Base-by-base conservation (phyloP, 2,888 invertebrate genomes). In the Stenchaetothrips biformis region DNA sequence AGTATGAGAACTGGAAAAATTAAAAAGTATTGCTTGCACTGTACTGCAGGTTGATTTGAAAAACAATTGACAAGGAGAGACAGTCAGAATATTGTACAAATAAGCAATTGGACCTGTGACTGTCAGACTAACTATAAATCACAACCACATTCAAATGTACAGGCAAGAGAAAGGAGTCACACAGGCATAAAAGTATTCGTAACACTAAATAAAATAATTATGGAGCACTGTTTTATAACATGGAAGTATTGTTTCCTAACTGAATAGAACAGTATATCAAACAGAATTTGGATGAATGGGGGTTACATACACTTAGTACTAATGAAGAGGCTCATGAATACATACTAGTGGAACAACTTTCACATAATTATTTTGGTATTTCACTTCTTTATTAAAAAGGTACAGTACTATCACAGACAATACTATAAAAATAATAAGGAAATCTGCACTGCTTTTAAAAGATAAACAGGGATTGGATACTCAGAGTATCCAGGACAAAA, bases 341-440 rank as follows among this genome's bases (percentile, higher is more conserved):
- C 11, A 6, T 25, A 21, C 37, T 37, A 37, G 37, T 37, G 37
- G 37, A 37, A 37, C 37, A 1, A 25, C 67, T 74, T 25, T 25
- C 67, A 7, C 9, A 37, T 74, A 21, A 21, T 6, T 21, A 74
- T 21, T 25, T 74, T 25, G 67, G 25, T 74, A 74, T 7, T 25
- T 74, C 7, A 74, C 25, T 21, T 74, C 11, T 74, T 11, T 74
- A 11, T 59, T 6, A 59, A 59, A 7, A 74, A 74, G 67, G 67
- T 74, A 74, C 67, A 74, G 25, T 21, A 74, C 2, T 74, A 74
- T 74, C 67, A 74, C 67, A 74, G 67, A 25, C 67, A 74, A 25
- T 37, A 37, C 37, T 37, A 37, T 4, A 74, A 53, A 53, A 53
- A 53, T 18, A 53, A 53, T 18, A 13, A 53, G 18, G 53, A 53